Conservation (phyloP, 2,113 vertebrate species). For the Festucalex cinctus region DNA sequence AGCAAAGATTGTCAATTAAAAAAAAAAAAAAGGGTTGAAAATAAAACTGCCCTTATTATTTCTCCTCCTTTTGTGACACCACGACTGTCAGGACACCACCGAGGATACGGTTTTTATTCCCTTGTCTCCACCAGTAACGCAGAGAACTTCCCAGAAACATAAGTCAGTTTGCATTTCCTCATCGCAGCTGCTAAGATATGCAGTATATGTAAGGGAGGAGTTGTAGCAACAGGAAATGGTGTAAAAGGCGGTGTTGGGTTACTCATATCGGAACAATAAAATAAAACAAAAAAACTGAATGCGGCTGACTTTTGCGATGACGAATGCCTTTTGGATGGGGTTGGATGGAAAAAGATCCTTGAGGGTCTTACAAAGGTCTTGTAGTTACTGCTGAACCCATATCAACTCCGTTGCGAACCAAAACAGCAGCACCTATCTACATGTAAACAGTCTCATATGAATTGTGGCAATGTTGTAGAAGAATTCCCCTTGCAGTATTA, state of each 20-base stretch:
- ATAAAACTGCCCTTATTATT: background rate
- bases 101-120: background rate
- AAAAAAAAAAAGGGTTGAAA: too few species aligned
- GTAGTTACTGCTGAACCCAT: background rate
- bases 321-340: background rate
- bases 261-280: slow-evolving; percentile 8
- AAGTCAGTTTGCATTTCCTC: background rate
- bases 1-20: too few species aligned
- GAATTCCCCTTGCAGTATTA: background rate
- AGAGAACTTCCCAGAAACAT: background rate
- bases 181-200: background rate
- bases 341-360: background rate
- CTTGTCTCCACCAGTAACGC: background rate
- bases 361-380: background rate
- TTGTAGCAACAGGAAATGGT: background rate
- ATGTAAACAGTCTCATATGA: background rate
- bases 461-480: background rate
- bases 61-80: background rate
- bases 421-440: background rate
- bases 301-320: background rate
- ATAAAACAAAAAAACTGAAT: background rate
- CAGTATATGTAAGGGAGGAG: background rate
- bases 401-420: background rate
- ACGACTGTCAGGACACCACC: background rate
- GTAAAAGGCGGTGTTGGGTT: slow-evolving; percentile 22